Base-by-base conservation (phyloP, 2,888 invertebrate species). In the Patella caerulea region DNA sequence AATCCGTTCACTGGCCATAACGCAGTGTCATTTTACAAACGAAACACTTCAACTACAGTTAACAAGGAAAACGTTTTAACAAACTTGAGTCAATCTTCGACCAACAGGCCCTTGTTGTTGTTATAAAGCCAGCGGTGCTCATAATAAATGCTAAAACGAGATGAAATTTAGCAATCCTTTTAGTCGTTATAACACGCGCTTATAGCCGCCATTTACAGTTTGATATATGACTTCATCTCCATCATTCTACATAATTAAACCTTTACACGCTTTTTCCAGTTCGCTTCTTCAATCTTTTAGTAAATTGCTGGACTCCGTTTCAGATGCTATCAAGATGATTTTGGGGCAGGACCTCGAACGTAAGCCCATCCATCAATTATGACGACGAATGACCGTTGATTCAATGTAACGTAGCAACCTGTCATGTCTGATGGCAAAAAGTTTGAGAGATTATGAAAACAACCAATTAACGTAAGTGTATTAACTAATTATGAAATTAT, bases 11-110 rank as follows among this genome's bases (percentile, higher is more conserved):
- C 9, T 1, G 45, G 9, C 65, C 65, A 65, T 65, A 24, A 65
- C 65, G 24, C 2, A 19, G 65, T 24, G 19, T 65, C 65, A 15
- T 12, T 24, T 65, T 65, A 65, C 65, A 24, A 24, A 65, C 65
- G 65, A 65, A 65, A 65, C 65, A 65, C 65, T 65, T 65, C 19
- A 65, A 24, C 12, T 14, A 65, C 19, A 65, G 14, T 14, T 65
- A 65, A 65, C 65, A 65, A 65, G 65, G 14, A 65, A 65, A 65
- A 65, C 65, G 65, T 65, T 65, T 65, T 65, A 65, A 65, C 65
- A 65, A 65, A 65, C 24, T 24, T 24, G 65, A 65, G 45, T 45
- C 9, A 9, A 45, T 45, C 5, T 45, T 45, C 45, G 45, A 45
- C 45, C 9, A 45, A 45, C 45, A 45, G 45, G 9, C 45, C 45